Percentiles rank a stretch among this genome's conserved stretches.
Conservation (phyloP, 2,113 vertebrate genomes). For the Syngnathus floridae region DNA sequence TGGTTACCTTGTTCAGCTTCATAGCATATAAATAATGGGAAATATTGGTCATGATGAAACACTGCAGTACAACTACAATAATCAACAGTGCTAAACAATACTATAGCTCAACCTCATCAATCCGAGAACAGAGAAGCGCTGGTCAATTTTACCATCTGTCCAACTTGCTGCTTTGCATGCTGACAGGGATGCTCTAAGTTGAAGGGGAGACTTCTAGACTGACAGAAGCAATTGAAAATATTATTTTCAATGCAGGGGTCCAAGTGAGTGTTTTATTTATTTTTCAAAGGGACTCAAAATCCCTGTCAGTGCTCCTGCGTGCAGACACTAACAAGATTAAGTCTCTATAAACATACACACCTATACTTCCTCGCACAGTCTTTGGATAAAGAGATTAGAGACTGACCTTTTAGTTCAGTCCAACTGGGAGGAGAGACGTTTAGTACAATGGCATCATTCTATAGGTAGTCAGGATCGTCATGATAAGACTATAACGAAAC, state of each 20-base stretch:
- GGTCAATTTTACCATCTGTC: background rate
- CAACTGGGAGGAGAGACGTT: background rate
- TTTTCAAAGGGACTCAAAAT: background rate
- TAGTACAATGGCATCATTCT: background rate
- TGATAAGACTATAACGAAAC: background rate
- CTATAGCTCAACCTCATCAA: background rate
- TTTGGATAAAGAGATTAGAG: constrained; percentile 4
- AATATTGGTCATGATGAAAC: too few species aligned
- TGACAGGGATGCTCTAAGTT: too few species aligned
- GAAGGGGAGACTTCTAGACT: background rate
- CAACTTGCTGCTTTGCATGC: too few species aligned
- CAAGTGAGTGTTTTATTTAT: background rate
- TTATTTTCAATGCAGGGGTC: background rate
- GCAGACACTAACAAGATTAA: constrained; percentile 35
- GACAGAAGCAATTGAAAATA: background rate
- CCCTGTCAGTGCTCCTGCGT: constrained; percentile 5
- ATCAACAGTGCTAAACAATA: too few species aligned
- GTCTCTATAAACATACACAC: constrained; percentile 18
- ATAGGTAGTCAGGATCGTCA: background rate
- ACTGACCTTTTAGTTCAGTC: background rate
- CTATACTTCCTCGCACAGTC: constrained; percentile 13
- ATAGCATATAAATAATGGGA: too few species aligned
- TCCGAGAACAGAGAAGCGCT: background rate
- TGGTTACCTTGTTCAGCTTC: background rate
- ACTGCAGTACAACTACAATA: too few species aligned